Conservation (phyloP, 2,797 vertebrate genomes). For the Sciaenops ocellatus region DNA sequence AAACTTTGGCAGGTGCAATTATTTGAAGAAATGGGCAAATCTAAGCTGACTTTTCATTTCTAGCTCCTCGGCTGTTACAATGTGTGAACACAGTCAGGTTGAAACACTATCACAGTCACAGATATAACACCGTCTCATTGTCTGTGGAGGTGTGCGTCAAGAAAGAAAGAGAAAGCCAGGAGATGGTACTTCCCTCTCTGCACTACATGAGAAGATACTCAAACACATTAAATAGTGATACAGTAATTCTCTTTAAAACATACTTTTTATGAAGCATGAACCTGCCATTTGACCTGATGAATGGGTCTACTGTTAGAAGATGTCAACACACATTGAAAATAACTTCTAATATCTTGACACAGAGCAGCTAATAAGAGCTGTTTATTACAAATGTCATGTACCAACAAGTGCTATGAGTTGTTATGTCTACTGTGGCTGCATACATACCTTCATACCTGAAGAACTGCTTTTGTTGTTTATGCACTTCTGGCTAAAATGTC, state of each 20-base stretch:
- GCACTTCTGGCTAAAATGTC: conserved; percentile 44
- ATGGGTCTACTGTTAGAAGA: not conserved
- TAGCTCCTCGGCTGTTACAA: not conserved
- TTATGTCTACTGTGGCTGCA: not conserved
- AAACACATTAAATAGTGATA: not conserved
- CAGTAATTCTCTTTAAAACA: not conserved
- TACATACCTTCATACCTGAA: conserved; percentile 24
- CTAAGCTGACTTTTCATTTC: not conserved
- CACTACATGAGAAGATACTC: not conserved
- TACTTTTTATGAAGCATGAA: not conserved
- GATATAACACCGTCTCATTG: not conserved
- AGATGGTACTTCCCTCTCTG: not conserved
- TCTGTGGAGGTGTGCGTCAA: not conserved
- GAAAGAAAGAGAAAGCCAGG: not conserved
- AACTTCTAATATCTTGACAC: not conserved
- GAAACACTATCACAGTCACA: not conserved
- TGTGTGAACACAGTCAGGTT: not conserved
- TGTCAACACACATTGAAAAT: not conserved
- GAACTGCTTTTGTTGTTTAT: conserved; percentile 38
- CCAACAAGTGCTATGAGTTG: not conserved
- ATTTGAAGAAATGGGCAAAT: not conserved
- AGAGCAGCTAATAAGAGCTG: not conserved
- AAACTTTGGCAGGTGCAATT: not conserved
- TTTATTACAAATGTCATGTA: not conserved
- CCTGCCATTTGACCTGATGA: not conserved